These are phyloP conservation scores for Sicus ferrugineus DNA, from an alignment of 2,888 invertebrate species.

Conservation along the genomic window DNA sequence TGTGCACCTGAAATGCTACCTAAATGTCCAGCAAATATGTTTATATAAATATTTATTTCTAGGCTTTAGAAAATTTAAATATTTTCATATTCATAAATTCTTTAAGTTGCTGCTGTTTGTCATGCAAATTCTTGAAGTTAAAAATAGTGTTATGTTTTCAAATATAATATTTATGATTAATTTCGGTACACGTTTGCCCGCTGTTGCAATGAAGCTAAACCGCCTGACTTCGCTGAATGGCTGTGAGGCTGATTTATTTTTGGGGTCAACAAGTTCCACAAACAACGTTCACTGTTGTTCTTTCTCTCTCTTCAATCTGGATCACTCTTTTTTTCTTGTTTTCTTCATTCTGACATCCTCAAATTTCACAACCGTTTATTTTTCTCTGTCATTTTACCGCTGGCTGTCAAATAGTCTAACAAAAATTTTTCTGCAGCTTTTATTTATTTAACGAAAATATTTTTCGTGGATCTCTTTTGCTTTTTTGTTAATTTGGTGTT, in stretches of 20 bases:
- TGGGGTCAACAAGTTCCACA: slow-evolving; percentile 25
- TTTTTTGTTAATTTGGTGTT: background rate
- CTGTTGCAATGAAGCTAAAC: background rate
- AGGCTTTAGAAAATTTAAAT: background rate
- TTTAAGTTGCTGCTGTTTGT: slow-evolving; percentile 1
- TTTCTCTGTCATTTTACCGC: background rate
- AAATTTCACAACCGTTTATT: too few species aligned
- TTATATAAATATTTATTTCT: too few species aligned
- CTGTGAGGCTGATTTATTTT: slow-evolving; percentile 14
- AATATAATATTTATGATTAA: too few species aligned
- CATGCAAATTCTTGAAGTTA: background rate
- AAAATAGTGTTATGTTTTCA: too few species aligned
- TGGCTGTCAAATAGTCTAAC: too few species aligned
- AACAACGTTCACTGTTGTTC: background rate
- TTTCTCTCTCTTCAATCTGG: background rate
- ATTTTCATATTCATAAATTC: background rate
- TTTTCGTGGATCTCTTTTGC: background rate
- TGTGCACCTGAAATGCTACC: too few species aligned
- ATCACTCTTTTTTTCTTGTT: background rate
- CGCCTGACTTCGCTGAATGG: slow-evolving; percentile 16
- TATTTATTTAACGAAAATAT: background rate
- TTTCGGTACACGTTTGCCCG: background rate
- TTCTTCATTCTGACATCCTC: too few species aligned
- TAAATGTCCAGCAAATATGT: too few species aligned
- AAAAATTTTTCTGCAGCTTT: background rate